Conservation (phyloP, 2,888 invertebrate genomes). For the Heteropelma amictum region DNA sequence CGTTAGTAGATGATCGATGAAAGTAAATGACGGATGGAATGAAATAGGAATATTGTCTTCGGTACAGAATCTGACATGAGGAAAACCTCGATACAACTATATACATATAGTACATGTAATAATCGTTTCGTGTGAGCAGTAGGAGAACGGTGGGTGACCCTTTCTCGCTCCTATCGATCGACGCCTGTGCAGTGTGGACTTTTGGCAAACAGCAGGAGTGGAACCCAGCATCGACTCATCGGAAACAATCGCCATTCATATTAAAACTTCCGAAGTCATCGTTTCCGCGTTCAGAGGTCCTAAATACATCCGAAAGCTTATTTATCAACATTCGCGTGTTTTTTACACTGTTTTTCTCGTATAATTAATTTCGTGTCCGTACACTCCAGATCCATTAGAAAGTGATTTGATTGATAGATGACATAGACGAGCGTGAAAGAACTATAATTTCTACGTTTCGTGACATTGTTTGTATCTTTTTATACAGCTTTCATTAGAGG, state of each 20-base stretch:
- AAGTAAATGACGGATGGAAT: too few relatives aligned
- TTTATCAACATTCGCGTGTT: neutral
- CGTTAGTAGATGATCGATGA: too few relatives aligned
- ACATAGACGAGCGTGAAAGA: neutral
- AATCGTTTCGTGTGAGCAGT: conserved; percentile 7
- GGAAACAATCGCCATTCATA: conserved; percentile 65
- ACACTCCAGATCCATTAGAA: neutral
- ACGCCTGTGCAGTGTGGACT: conserved; percentile 71
- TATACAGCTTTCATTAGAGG: neutral
- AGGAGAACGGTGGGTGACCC: conserved; percentile 51
- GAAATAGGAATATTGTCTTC: too few relatives aligned
- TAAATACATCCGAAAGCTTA: neutral
- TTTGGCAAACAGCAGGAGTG: conserved; percentile 56
- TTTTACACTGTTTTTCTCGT: neutral
- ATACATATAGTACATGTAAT: neutral
- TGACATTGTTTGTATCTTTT: conserved; percentile 13
- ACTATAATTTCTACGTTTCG: neutral
- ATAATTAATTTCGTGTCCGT: neutral
- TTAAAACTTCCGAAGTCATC: conserved; percentile 38
- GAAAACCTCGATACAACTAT: neutral
- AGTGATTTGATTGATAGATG: conserved; percentile 23
- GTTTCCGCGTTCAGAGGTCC: conserved; percentile 77
- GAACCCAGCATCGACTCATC: conserved; percentile 58
- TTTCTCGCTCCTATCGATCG: conserved; percentile 69
- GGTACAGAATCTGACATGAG: neutral